Evolutionary conservation across 2,797 vertebrate species (phyloP).

Genomic region (Karalla daura): DNA sequence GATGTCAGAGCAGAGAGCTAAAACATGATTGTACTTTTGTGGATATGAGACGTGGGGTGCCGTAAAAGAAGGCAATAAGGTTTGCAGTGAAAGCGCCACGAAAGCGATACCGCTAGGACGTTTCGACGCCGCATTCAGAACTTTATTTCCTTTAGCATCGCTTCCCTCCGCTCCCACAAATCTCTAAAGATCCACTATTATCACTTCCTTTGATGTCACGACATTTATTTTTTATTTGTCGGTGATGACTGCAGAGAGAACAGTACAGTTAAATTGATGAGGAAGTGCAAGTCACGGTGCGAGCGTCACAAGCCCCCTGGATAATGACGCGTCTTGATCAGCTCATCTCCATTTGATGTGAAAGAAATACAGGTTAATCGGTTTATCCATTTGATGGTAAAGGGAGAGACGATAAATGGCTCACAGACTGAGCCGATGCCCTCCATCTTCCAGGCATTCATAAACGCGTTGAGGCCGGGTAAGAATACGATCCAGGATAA

Average conservation of each 20-base stretch:
- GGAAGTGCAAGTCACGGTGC: background rate
- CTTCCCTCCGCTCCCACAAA: background rate
- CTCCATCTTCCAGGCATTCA: background rate
- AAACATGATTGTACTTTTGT: slow-evolving; percentile 17
- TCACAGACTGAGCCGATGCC: background rate
- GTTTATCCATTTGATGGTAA: background rate
- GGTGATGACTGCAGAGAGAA: background rate
- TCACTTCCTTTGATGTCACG: background rate
- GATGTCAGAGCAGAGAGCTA: slow-evolving; percentile 17
- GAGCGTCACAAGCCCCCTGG: background rate
- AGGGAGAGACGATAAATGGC: background rate
- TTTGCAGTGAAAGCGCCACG: slow-evolving; percentile 13
- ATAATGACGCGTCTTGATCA: too few species aligned
- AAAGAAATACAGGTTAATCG: background rate
- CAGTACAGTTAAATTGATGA: background rate
- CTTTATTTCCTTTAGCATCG: background rate
- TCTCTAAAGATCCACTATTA: background rate
- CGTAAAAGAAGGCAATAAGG: slow-evolving; percentile 5
- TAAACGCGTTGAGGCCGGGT: background rate
- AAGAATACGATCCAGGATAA: background rate
- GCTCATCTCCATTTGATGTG: background rate
- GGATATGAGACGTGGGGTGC: background rate
- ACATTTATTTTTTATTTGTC: background rate
- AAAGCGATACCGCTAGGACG: too few species aligned
- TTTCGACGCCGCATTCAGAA: too few species aligned